A percentile compares a stretch with the other conserved stretches of the same genome.
These are phyloP conservation scores for Latrodectus elegans DNA, from an alignment of 2,888 invertebrate species.

Conservation along the genomic window DNA sequence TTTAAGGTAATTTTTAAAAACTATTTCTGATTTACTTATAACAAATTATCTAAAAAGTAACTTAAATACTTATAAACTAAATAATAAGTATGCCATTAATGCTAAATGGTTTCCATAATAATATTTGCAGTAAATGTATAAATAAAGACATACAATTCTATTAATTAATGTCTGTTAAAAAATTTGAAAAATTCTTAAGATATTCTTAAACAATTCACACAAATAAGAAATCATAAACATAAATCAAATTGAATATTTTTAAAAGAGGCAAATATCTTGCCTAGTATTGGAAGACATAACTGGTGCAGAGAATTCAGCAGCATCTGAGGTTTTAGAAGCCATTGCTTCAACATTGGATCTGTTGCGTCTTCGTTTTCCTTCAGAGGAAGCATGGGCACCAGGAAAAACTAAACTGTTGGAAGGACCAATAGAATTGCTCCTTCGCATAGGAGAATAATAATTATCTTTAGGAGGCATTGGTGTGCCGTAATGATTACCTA, in stretches of 20 bases:
- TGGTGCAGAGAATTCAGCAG: constrained; percentile 51
- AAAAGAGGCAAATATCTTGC: constrained; percentile 8
- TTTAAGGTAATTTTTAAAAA: too few relatives aligned
- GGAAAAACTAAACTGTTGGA: constrained; percentile 74
- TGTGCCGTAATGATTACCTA: constrained; percentile 80
- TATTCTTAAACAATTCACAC: too few relatives aligned
- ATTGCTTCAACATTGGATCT: constrained; percentile 79
- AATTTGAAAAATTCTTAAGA: too few relatives aligned
- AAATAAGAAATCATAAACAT: too few relatives aligned
- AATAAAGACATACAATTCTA: too few relatives aligned
- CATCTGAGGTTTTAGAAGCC: constrained; percentile 74
- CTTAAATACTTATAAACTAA: too few relatives aligned
- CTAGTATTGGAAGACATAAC: constrained; percentile 36
- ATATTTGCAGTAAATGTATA: too few relatives aligned
- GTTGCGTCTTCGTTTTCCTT: constrained; percentile 78
- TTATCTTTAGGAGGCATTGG: constrained; percentile 77
- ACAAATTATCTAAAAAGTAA: too few relatives aligned
- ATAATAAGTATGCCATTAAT: too few relatives aligned
- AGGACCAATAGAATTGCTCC: constrained; percentile 70
- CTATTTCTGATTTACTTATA: too few relatives aligned
- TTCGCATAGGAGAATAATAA: constrained; percentile 72
- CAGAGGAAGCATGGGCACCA: constrained; percentile 76
- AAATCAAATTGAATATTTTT: neutral
- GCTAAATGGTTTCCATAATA: too few relatives aligned
- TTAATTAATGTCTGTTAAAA: too few relatives aligned